phyloP scores from a whole-genome alignment of 1,140 invertebrate species.

The Macrostomum lignano region DNA sequence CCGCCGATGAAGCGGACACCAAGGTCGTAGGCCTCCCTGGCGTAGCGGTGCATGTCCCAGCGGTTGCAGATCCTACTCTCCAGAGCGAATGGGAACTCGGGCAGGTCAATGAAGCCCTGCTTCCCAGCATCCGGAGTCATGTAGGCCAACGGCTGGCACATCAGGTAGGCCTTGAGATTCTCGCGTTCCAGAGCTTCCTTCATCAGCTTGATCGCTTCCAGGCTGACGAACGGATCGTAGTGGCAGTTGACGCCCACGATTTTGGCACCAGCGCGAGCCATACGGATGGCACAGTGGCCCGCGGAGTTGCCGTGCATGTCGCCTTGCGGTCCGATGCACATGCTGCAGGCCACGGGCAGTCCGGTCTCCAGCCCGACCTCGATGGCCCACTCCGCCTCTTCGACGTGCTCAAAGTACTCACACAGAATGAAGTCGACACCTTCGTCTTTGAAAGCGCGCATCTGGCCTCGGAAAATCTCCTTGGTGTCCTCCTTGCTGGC shows the following conservation, averaged over 20 bases:
- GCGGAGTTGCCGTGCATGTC: slow-evolving; percentile 20
- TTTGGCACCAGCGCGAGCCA: slow-evolving; percentile 26
- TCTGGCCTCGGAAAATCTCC: slow-evolving; percentile 20
- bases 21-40: slow-evolving; percentile 22
- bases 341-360: slow-evolving; percentile 19
- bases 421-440: slow-evolving; percentile 24
- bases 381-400: slow-evolving; percentile 29
- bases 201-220: slow-evolving; percentile 20
- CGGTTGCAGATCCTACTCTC: slow-evolving; percentile 24
- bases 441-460: slow-evolving; percentile 22
- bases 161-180: slow-evolving; percentile 17
- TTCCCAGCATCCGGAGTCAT: slow-evolving; percentile 24
- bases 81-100: slow-evolving; percentile 27
- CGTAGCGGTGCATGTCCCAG: slow-evolving; percentile 27
- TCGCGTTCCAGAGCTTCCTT: slow-evolving; percentile 17
- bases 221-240: slow-evolving; percentile 20
- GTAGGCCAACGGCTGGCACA: slow-evolving; percentile 23
- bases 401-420: slow-evolving; percentile 29
- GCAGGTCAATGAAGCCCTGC: slow-evolving; percentile 29
- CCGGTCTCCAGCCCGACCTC: slow-evolving; percentile 15
- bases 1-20: slow-evolving; percentile 27
- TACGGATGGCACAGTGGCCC: slow-evolving; percentile 23
- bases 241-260: slow-evolving; percentile 28
- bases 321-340: slow-evolving; percentile 28
- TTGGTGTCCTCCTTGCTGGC: slow-evolving; percentile 13